These are phyloP conservation scores for Molanna angustata DNA, from an alignment of 2,888 invertebrate genomes.

Conservation along the genomic window DNA sequence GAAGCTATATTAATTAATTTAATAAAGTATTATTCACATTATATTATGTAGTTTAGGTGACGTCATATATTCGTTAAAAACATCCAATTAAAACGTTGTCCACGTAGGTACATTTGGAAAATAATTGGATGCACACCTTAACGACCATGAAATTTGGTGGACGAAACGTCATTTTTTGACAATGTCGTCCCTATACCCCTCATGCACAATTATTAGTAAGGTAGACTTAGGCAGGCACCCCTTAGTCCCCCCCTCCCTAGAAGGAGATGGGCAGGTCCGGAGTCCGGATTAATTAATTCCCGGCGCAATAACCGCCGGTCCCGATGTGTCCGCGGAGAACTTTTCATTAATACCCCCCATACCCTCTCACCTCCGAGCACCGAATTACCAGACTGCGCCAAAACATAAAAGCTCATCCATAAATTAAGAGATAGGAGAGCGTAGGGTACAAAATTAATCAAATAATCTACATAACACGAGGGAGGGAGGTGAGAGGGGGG, in stretches of 20 bases:
- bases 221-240: conserved; percentile 27
- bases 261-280: conserved; percentile 1
- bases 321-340: conserved; percentile 30
- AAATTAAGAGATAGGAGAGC: conserved; percentile 33
- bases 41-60: no score
- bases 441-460: conserved; percentile 34
- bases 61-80: no score
- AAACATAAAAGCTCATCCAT: conserved; percentile 34
- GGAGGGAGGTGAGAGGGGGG: conserved; percentile 11
- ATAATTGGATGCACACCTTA: not conserved
- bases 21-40: no score
- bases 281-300: conserved; percentile 29
- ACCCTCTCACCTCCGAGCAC: conserved; percentile 17
- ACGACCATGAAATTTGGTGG: conserved; percentile 29
- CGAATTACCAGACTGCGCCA: conserved; percentile 33
- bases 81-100: conserved; percentile 17
- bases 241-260: conserved; percentile 27
- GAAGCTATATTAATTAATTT: no score
- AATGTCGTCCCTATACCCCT: conserved; percentile 31
- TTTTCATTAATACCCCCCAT: conserved; percentile 27
- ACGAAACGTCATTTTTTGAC: conserved; percentile 41
- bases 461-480: conserved; percentile 33
- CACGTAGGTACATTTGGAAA: no score
- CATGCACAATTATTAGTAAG: conserved; percentile 38
- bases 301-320: conserved; percentile 25